Evolutionary conservation across 2,888 invertebrate species (phyloP), one percentile per base, ranked within the genome.

Genomic region (Apodemia zela): DNA sequence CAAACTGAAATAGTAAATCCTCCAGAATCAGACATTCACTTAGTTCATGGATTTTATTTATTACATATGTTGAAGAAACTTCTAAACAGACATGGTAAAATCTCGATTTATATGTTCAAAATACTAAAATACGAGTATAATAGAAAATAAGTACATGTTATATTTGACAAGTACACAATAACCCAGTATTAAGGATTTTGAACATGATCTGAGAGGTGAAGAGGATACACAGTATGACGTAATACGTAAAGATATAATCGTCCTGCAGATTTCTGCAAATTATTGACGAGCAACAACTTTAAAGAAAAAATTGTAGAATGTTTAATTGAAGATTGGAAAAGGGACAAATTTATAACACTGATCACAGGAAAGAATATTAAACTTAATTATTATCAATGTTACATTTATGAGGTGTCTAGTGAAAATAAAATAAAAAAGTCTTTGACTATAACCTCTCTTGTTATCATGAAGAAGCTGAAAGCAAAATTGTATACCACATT

Each of bases 121-220:
- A 62, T 58, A 64, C 63, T n/a, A n/a, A n/a, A n/a, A n/a, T n/a
- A n/a, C n/a, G n/a, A n/a, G n/a, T n/a, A n/a, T n/a, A n/a, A n/a
- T n/a, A n/a, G n/a, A n/a, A n/a, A n/a, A n/a, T n/a, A n/a, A n/a
- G 78, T 59, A 45, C 62, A 62, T 61, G 47, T 80, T 77, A 75
- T 77, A 74, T 75, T 66, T 66, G 62, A 47, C 63, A 71, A 49
- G 49, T 49, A 49, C 7, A 49, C 18, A 49, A 49, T n/a, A 49
- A 49, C 49, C 18, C 0, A 49, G 18, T 67, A 69, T 65, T 65
- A 65, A 68, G 65, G 64, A 67, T 67, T 68, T 49, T 67, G 64
- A 68, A 61, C 65, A 64, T 67, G 62, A 64, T 61, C 58, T 64
- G 64, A 65, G 66, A 65, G 63, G 62, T 63, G 61, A 57, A 63